Conservation (phyloP, 2,113 vertebrate species). For the Albula glossodonta region DNA sequence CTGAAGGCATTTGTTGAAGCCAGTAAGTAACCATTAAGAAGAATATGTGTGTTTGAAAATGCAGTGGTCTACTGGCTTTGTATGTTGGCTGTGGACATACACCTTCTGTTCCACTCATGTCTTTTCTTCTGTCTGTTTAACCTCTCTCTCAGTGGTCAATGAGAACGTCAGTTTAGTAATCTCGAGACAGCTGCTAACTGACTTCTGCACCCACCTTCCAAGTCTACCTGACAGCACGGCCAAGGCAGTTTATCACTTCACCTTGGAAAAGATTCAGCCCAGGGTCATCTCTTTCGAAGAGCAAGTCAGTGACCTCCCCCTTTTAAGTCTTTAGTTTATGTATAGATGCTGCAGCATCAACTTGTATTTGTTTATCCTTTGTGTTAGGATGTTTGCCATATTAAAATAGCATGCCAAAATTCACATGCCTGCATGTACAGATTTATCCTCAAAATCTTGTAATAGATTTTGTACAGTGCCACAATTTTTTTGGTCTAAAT, state of each 20-base stretch:
- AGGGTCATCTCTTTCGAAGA: slow-evolving; percentile 98
- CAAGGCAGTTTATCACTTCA: slow-evolving; percentile 96
- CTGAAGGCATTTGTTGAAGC: slow-evolving; percentile 99
- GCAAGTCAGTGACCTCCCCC: slow-evolving; percentile 72
- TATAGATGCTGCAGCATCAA: background rate
- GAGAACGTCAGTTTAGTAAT: slow-evolving; percentile 98
- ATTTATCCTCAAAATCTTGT: too few species aligned
- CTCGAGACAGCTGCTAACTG: slow-evolving; percentile 93
- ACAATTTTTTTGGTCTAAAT: too few species aligned
- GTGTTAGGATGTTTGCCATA: too few species aligned
- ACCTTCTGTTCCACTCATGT: background rate
- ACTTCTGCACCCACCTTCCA: slow-evolving; percentile 94
- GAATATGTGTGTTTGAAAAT: background rate
- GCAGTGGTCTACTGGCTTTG: background rate
- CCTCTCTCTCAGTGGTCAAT: slow-evolving; percentile 85
- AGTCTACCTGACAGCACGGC: slow-evolving; percentile 90
- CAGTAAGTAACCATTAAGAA: slow-evolving; percentile 74
- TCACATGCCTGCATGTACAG: background rate
- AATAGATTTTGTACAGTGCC: too few species aligned
- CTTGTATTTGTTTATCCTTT: too few species aligned
- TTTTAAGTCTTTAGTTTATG: background rate
- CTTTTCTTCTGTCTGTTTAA: background rate
- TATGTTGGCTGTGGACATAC: background rate
- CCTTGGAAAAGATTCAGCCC: slow-evolving; percentile 96
- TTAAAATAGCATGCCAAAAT: background rate